Conservation (phyloP, 2,797 vertebrate species). For the Merluccius polli region DNA sequence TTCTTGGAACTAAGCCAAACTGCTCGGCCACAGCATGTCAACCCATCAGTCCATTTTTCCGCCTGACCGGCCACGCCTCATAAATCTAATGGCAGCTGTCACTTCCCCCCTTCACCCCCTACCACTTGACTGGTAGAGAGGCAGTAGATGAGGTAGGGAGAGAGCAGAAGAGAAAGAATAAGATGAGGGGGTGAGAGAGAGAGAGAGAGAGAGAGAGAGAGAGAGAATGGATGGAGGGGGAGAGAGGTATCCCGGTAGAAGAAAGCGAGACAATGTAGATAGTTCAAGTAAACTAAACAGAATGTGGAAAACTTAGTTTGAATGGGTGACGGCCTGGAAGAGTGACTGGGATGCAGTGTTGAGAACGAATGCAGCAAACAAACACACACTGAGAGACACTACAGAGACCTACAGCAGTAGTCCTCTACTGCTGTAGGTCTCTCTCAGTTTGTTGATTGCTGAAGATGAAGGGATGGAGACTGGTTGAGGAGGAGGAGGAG, state of each 20-base stretch:
- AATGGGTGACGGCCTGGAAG: constrained; percentile 25
- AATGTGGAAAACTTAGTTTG: not conserved
- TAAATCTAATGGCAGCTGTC: constrained; percentile 72
- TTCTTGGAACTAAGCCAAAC: constrained; percentile 56
- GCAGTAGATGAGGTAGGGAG: too few relatives aligned
- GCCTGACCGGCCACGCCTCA: constrained; percentile 61
- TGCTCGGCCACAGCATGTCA: constrained; percentile 63
- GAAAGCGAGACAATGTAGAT: not conserved
- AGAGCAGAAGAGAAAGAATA: too few relatives aligned
- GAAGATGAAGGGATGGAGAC: not conserved
- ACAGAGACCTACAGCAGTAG: too few relatives aligned
- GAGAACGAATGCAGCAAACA: not conserved
- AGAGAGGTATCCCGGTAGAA: not conserved
- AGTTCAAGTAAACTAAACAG: not conserved
- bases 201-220: too few relatives aligned
- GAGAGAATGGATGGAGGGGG: not conserved
- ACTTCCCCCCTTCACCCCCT: constrained; percentile 27
- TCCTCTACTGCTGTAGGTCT: not conserved
- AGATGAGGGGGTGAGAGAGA: not conserved
- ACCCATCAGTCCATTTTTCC: constrained; percentile 67
- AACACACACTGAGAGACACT: not conserved
- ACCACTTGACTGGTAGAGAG: constrained; percentile 42
- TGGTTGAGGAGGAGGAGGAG: not conserved
- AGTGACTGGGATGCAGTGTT: not conserved
- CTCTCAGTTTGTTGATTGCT: not conserved